Percentiles rank a stretch among this genome's conserved stretches.
Conservation (phyloP, 2,797 vertebrate genomes). For the Amblyraja radiata region DNA sequence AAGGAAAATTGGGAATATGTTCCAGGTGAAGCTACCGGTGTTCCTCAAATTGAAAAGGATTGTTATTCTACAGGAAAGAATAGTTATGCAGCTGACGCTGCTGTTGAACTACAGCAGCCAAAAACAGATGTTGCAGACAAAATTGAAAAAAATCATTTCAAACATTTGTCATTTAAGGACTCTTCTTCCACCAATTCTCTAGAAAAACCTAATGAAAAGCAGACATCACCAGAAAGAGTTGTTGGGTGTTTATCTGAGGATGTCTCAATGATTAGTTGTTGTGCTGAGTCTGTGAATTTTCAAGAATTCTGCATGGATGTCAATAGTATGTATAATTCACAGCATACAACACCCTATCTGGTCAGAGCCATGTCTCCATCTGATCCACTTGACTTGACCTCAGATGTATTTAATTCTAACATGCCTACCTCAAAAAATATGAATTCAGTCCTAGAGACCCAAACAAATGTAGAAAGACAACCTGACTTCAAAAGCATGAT, state of each 20-base stretch:
- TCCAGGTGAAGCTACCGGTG: background rate
- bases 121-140: background rate
- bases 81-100: background rate
- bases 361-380: conserved; percentile 55
- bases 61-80: background rate
- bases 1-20: background rate
- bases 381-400: conserved; percentile 58
- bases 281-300: conserved; percentile 60
- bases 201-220: conserved; percentile 44
- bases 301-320: conserved; percentile 52
- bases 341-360: conserved; percentile 43
- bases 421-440: conserved; percentile 63
- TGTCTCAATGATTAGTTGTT: conserved; percentile 59
- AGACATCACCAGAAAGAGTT: conserved; percentile 49
- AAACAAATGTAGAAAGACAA: conserved; percentile 33
- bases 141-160: background rate
- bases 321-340: conserved; percentile 46
- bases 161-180: background rate
- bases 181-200: background rate
- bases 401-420: conserved; percentile 65
- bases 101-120: background rate
- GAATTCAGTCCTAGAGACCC: conserved; percentile 50
- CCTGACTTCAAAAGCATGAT: conserved; percentile 53
- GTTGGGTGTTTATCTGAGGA: conserved; percentile 50
- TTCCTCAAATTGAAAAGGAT: conserved; percentile 23